Conservation (phyloP, 2,888 invertebrate genomes). For the Mongoloraphidia duomilia region DNA sequence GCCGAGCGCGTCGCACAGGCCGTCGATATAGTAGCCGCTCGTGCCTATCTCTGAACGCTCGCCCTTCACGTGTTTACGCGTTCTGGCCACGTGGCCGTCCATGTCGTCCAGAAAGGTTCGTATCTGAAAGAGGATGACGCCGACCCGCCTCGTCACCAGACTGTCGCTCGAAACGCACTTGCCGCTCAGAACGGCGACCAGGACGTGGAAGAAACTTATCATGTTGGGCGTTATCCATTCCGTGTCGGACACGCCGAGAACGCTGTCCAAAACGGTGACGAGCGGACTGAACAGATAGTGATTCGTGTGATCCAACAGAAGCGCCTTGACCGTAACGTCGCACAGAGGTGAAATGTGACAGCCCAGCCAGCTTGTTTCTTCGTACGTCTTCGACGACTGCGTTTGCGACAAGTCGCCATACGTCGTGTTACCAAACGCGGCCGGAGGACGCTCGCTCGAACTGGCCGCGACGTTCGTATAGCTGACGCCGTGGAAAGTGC, state of each 20-base stretch:
- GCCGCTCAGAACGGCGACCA: conserved; percentile 58
- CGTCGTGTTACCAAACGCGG: conserved; percentile 12
- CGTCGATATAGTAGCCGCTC: conserved; percentile 69
- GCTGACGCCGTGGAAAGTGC: conserved; percentile 28
- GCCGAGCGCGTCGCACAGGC: conserved; percentile 65
- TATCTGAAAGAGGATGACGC: conserved; percentile 62
- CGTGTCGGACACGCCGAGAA: conserved; percentile 31
- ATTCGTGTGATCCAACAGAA: conserved; percentile 71
- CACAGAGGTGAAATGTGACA: conserved; percentile 62
- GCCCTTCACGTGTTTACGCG: conserved; percentile 56
- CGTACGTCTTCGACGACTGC: conserved; percentile 26
- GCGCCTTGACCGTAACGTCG: conserved; percentile 67
- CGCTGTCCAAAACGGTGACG: conserved; percentile 55
- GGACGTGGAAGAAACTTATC: conserved; percentile 67
- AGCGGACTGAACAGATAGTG: conserved; percentile 71
- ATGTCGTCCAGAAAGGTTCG: conserved; percentile 73
- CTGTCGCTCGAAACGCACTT: conserved; percentile 61
- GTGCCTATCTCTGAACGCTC: conserved; percentile 70
- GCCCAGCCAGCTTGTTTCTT: conserved; percentile 43
- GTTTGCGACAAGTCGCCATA: neutral
- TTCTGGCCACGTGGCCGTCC: conserved; percentile 75
- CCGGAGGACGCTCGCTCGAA: conserved; percentile 19
- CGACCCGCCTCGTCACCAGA: conserved; percentile 53
- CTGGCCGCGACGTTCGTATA: conserved; percentile 10
- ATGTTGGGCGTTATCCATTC: conserved; percentile 63